Evolutionary conservation across 1,140 invertebrate species (phyloP).

Genomic region (Drosophila ironensis): DNA sequence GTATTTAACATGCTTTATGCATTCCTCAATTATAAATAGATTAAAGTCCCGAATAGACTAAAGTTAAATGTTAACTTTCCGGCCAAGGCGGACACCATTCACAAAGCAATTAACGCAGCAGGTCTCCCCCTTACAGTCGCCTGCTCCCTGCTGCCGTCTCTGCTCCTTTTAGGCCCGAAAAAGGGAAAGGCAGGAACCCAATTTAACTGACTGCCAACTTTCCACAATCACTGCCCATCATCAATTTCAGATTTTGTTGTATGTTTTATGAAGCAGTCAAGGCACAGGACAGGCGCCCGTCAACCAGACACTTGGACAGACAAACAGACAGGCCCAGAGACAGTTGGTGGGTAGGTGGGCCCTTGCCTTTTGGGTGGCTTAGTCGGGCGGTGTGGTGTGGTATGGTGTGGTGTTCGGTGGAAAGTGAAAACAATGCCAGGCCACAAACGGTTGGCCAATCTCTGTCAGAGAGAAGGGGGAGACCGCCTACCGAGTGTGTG

Average conservation of each 20-base stretch:
- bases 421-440: slow-evolving; percentile 75
- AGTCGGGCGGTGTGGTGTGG: not conserved
- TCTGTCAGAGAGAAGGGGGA: slow-evolving; percentile 56
- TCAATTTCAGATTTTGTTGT: slow-evolving; percentile 81
- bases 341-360: slow-evolving; percentile 12
- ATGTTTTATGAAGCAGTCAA: slow-evolving; percentile 73
- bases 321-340: slow-evolving; percentile 41
- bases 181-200: slow-evolving; percentile 62
- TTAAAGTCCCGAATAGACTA: slow-evolving; percentile 79
- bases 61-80: slow-evolving; percentile 80
- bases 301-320: slow-evolving; percentile 42
- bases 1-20: slow-evolving; percentile 79
- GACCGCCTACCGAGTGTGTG: slow-evolving; percentile 45
- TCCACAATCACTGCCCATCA: slow-evolving; percentile 79
- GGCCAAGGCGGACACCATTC: slow-evolving; percentile 77
- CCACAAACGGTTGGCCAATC: slow-evolving; percentile 62
- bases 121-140: not conserved
- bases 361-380: not conserved
- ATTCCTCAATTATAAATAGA: slow-evolving; percentile 80
- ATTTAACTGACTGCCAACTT: slow-evolving; percentile 80
- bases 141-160: not conserved
- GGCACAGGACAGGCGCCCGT: slow-evolving; percentile 47
- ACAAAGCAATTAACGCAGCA: slow-evolving; percentile 77
- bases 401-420: slow-evolving; percentile 10
- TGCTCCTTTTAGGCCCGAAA: slow-evolving; percentile 14